Base-by-base conservation (phyloP, 2,888 invertebrate genomes). In the Romanomermis culicivorax region DNA sequence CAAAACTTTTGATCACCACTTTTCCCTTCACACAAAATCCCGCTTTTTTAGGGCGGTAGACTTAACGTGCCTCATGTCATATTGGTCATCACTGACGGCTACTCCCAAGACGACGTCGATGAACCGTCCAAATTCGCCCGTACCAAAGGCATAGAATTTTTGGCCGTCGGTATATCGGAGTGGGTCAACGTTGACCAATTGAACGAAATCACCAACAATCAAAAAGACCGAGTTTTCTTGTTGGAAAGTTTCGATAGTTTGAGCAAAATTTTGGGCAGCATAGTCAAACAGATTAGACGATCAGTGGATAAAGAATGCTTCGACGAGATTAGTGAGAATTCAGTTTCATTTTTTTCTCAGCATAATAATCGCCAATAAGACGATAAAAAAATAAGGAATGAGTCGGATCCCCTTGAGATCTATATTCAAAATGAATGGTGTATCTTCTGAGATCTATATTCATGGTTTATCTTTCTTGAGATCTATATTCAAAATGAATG, bases 81-180 rank as follows among this genome's bases (percentile, higher is more conserved):
- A 4, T 2, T 56, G 24, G 52, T 51, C 17, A 48, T 56, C 7
- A 56, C 56, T 2, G 56, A 56, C 49, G 56, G 56, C 42, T 27
- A 53, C 25, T 51, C 54, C 1, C 56, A 56, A 53, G 56, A 56
- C 48, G 36, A 56, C 27, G 47, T 45, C 24, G 7, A 7, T 11
- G 7, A 7, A 11, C 47, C 14, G 24, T 45, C 47, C 14, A 23
- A 11, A 7, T 23, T 11, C 7, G 47, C 47, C 23, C 47, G 47
- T 23, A 23, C 7, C 24, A 11, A 45, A 23, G 47, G 23, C 47
- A 20, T 45, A 7, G 17, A 20, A 11, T 17, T 45, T 11, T n/a
- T 45, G 14, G 47, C 47, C 24, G 24, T 45, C 23, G 47, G 47
- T 23, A 45, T 45, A 11, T 17, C 47, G 7, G 47, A 20, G 4